Percentiles rank a stretch among this genome's conserved stretches.
These are phyloP conservation scores for Oceanodroma tethys DNA, from an alignment of 2,113 vertebrate genomes.

Conservation along the genomic window DNA sequence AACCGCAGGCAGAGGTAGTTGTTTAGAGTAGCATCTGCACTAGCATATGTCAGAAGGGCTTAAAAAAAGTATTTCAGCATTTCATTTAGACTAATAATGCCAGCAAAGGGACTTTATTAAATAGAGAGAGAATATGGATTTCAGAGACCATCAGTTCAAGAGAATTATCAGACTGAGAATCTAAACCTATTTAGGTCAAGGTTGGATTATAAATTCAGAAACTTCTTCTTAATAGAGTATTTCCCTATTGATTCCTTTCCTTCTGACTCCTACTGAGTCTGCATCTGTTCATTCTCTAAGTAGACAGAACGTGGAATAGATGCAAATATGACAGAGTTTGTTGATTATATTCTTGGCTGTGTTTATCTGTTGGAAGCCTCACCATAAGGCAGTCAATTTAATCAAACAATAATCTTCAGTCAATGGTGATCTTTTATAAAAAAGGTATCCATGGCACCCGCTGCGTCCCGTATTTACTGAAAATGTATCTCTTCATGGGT, in stretches of 20 bases:
- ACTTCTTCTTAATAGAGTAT: constrained; percentile 40
- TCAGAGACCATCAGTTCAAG: neutral
- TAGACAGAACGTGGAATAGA: constrained; percentile 40
- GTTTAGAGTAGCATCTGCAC: constrained; percentile 30
- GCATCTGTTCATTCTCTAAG: constrained; percentile 62
- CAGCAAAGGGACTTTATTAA: neutral
- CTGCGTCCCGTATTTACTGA: neutral
- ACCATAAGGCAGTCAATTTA: constrained; percentile 42
- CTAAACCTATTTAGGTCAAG: constrained; percentile 57
- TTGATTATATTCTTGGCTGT: constrained; percentile 62
- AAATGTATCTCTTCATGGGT: neutral
- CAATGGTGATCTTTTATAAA: constrained; percentile 1
- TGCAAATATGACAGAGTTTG: constrained; percentile 58
- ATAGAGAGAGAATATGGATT: neutral
- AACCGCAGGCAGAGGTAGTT: neutral
- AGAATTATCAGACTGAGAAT: neutral
- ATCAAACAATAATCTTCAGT: constrained; percentile 60
- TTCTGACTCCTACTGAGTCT: constrained; percentile 49
- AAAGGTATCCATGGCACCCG: neutral
- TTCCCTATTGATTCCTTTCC: constrained; percentile 45
- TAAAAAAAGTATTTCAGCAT: constrained; percentile 18
- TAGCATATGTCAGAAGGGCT: constrained; percentile 41
- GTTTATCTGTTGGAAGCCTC: constrained; percentile 45
- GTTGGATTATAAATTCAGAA: constrained; percentile 61
- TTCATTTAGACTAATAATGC: constrained; percentile 14